Conservation (phyloP, 1,140 invertebrate species). For the Lithobius niger region DNA sequence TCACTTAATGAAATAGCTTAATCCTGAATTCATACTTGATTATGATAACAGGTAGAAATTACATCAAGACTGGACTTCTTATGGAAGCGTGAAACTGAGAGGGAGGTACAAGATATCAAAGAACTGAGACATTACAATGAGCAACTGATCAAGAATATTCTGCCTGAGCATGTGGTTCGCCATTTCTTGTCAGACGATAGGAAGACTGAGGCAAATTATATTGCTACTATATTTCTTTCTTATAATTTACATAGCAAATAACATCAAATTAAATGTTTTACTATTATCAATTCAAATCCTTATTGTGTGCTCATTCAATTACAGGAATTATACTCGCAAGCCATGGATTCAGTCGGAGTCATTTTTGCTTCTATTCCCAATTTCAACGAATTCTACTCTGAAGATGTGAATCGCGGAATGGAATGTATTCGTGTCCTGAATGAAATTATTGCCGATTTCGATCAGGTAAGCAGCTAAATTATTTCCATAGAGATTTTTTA, state of each 20-base stretch:
- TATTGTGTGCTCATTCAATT: constrained; percentile 21
- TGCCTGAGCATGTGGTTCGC: constrained; percentile 88
- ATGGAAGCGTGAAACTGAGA: constrained; percentile 86
- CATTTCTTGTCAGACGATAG: constrained; percentile 73
- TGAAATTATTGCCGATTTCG: constrained; percentile 79
- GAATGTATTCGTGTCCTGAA: constrained; percentile 95
- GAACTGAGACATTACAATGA: constrained; percentile 72
- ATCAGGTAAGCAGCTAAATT: constrained; percentile 71
- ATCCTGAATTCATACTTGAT: too few relatives aligned
- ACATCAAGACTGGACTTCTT: constrained; percentile 83
- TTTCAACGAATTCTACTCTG: constrained; percentile 97
- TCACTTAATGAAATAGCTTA: too few relatives aligned
- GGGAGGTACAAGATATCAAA: constrained; percentile 80
- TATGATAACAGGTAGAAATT: constrained; percentile 56
- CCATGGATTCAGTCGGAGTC: constrained; percentile 81
- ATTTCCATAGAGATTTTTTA: constrained; percentile 95
- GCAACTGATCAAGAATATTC: constrained; percentile 77
- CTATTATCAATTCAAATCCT: constrained; percentile 15
- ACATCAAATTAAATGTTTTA: not conserved
- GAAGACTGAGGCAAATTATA: constrained; percentile 43
- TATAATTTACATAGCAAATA: not conserved
- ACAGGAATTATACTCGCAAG: constrained; percentile 89
- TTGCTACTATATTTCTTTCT: not conserved
- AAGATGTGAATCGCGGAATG: constrained; percentile 90
- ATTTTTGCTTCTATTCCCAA: constrained; percentile 98